A percentile compares a stretch with the other conserved stretches of the same genome.
These are phyloP conservation scores for Pachyuromys duprasi DNA, from an alignment of 2,797 vertebrate species.

Conservation along the genomic window DNA sequence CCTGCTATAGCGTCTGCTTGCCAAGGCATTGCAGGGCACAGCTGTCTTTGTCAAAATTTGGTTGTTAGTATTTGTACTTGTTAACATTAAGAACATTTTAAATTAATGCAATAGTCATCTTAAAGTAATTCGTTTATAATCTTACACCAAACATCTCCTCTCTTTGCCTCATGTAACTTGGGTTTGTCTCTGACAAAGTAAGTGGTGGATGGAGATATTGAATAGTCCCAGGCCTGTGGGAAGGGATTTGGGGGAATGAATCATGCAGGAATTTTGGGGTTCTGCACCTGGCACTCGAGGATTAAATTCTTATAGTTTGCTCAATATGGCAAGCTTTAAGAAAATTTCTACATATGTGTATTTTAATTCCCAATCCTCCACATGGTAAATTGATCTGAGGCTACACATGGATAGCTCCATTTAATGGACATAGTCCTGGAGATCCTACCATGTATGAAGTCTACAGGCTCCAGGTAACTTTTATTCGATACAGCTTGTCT, in stretches of 20 bases:
- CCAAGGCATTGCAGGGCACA: conserved; percentile 24
- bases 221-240: neutral
- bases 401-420: neutral
- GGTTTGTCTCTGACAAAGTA: conserved; percentile 51
- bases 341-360: neutral
- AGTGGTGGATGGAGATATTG: neutral
- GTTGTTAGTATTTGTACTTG: conserved; percentile 45
- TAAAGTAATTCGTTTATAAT: conserved; percentile 61
- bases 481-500: neutral
- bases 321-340: neutral
- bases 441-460: neutral
- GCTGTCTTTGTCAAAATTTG: conserved; percentile 33
- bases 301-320: conserved; percentile 39
- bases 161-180: neutral
- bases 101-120: conserved; percentile 52
- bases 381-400: neutral
- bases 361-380: neutral
- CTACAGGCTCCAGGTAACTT: neutral
- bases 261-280: neutral
- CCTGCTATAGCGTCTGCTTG: neutral
- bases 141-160: neutral
- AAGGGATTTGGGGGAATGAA: neutral
- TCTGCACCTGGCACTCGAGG: neutral
- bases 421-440: neutral
- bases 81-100: conserved; percentile 61